Percentiles rank a stretch among this genome's conserved stretches.
Conservation (phyloP, 2,113 vertebrate genomes). For the Synchiropus splendidus region DNA sequence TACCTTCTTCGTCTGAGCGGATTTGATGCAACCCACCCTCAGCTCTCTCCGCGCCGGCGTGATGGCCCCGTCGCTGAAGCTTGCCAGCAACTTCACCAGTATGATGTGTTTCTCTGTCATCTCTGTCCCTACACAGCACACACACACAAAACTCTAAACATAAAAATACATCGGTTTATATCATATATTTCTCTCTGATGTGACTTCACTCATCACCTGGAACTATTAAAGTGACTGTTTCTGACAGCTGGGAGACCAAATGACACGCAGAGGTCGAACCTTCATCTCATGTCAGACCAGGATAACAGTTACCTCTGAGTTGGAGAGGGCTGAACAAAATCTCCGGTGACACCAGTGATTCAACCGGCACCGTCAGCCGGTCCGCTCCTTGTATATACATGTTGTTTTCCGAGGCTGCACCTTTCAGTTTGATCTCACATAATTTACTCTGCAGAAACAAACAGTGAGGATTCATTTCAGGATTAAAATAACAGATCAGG, state of each 20-base stretch:
- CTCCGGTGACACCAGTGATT: constrained; percentile 64
- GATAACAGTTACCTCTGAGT: constrained; percentile 54
- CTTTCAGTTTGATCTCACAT: constrained; percentile 70
- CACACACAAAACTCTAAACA: too few relatives aligned
- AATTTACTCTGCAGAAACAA: constrained; percentile 59
- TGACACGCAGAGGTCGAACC: too few relatives aligned
- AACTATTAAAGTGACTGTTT: too few relatives aligned
- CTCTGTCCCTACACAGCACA: background rate
- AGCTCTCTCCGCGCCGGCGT: constrained; percentile 68
- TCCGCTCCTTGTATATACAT: constrained; percentile 79
- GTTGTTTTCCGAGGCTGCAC: constrained; percentile 64
- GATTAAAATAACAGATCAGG: background rate
- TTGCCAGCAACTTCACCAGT: constrained; percentile 68
- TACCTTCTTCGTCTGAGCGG: constrained; percentile 72
- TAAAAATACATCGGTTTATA: too few relatives aligned
- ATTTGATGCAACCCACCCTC: constrained; percentile 73
- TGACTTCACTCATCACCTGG: too few relatives aligned
- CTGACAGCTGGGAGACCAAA: too few relatives aligned
- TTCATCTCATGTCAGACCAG: too few relatives aligned
- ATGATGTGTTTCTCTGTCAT: constrained; percentile 18
- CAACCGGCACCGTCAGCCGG: constrained; percentile 61
- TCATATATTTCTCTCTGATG: too few relatives aligned
- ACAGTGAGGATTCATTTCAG: background rate
- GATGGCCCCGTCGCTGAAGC: constrained; percentile 29
- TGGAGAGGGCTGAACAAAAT: background rate